Percentiles rank a stretch among this genome's conserved stretches.
These are phyloP conservation scores for Calephelis perditalis DNA, from an alignment of 2,888 invertebrate species.

Conservation along the genomic window DNA sequence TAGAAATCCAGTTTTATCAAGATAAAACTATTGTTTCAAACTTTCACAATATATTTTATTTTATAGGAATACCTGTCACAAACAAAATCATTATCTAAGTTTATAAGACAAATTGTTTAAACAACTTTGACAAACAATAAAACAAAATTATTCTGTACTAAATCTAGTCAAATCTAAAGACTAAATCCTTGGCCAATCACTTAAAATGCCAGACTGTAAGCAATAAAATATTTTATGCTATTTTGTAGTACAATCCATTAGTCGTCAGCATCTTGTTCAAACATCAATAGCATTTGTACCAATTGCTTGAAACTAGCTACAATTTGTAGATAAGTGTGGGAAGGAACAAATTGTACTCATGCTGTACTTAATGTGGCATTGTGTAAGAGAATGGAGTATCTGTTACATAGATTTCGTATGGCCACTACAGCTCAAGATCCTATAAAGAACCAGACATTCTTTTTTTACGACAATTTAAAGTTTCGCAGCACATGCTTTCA, in stretches of 20 bases:
- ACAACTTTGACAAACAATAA: no score
- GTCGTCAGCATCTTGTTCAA: conserved; percentile 29
- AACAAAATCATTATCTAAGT: no score
- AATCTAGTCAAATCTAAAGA: background rate
- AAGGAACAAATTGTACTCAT: conserved; percentile 26
- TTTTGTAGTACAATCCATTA: conserved; percentile 30
- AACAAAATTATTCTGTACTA: background rate
- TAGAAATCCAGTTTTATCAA: no score
- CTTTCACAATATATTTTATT: no score
- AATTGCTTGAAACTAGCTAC: conserved; percentile 28
- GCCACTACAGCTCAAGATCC: background rate
- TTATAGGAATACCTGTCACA: no score
- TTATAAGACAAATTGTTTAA: no score
- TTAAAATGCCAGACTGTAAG: conserved; percentile 9
- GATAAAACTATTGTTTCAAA: no score
- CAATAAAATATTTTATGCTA: conserved; percentile 29
- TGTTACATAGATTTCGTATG: conserved; percentile 2
- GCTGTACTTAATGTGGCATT: conserved; percentile 13
- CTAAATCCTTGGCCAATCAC: background rate
- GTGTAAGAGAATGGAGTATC: conserved; percentile 9
- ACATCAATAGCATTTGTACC: conserved; percentile 36
- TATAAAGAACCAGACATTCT: no score
- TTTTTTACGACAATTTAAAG: no score
- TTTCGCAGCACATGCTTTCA: no score
- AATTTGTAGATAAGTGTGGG: conserved; percentile 29